phyloP scores from a whole-genome alignment of 1,140 invertebrate species.

The Magallana gigas region DNA sequence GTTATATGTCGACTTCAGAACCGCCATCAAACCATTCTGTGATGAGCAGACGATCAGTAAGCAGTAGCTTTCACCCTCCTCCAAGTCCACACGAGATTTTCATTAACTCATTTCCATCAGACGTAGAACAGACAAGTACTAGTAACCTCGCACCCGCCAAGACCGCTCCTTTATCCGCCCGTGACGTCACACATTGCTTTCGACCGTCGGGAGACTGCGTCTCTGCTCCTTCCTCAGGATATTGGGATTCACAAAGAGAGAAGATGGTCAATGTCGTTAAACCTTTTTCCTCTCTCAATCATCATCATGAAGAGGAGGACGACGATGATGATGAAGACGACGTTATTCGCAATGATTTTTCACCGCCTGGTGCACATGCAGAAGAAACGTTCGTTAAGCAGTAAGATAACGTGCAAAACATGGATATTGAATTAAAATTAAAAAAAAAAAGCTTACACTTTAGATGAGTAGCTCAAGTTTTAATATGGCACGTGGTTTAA shows the following conservation, averaged over 20 bases:
- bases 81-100: not conserved
- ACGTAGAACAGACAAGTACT: not conserved
- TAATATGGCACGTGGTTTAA: too few species aligned
- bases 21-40: too few species aligned
- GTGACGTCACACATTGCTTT: not conserved
- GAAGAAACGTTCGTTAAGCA: not conserved
- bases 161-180: not conserved
- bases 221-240: not conserved
- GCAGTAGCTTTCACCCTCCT: too few species aligned
- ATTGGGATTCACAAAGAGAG: not conserved
- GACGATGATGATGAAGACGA: not conserved
- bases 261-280: not conserved
- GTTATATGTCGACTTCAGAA: too few species aligned
- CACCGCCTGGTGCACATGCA: not conserved
- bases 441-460: too few species aligned
- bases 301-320: not conserved
- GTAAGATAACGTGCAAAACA: not conserved
- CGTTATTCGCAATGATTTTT: not conserved
- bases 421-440: too few species aligned
- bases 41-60: too few species aligned
- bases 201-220: not conserved
- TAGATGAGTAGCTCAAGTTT: too few species aligned
- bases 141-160: not conserved
- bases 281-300: not conserved
- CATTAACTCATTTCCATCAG: not conserved